Base-by-base conservation (phyloP, 2,888 invertebrate genomes). In the Drosophila parthenogenetica region DNA sequence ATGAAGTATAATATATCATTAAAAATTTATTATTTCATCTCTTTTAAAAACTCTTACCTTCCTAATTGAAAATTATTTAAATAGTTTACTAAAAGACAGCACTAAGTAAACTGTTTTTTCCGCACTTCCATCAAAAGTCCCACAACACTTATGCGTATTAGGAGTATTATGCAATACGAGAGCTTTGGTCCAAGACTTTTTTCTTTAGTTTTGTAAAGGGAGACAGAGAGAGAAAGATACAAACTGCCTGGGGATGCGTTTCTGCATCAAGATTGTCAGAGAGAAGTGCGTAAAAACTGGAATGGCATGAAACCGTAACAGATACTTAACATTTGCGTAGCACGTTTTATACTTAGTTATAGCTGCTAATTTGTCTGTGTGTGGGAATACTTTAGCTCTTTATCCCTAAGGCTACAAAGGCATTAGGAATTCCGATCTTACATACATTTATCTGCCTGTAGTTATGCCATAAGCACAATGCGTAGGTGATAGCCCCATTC, bases 191-290 rank as follows among this genome's bases (percentile, higher is more conserved):
- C 35, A 55, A 42, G 37, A 37, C 50, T 45, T 37, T 51, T 64
- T 39, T 54, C 22, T 11, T 16, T 13, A 35, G 37, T 16, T 37
- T 40, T 39, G 25, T 37, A 25, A 45, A 63, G 58, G 40, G 29
- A 29, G 29, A 29, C 29, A 29, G 29, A 29, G 29, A 8, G 29
- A 8, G 2, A 64, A 39, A 51, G 39, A 64, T 40, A 45, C 25
- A 57, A 49, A 74, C 3, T 54, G 81, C 87, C 84, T 14, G 70
- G 45, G 89, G 86, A 75, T 80, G 81, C 87, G 87, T 88, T 88
- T 86, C 89, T 80, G 76, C 72, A 86, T 86, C 86, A 88, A 86
- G 86, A 86, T 86, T 73, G 76, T 55, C 46, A 43, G 46, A 68
- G 69, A 84, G 69, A 84, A 80, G 89, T 88, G 86, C 86, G 86